phyloP scores from a whole-genome alignment of 2,888 invertebrate genomes.

The Temnothorax rugatulus region DNA sequence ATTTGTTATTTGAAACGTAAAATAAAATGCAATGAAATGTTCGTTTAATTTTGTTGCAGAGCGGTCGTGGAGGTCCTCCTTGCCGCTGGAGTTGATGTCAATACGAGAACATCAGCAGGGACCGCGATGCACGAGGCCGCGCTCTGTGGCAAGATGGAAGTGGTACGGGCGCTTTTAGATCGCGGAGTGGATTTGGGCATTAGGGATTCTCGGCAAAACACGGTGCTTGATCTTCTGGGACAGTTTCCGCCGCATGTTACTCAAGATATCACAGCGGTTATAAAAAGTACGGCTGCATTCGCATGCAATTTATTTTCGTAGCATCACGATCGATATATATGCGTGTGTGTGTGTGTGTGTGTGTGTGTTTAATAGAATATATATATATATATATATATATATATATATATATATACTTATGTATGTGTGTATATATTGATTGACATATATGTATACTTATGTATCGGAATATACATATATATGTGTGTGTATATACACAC shows the following conservation, averaged over 20 bases:
- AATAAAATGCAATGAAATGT: conserved; percentile 48
- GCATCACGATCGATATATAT: background rate
- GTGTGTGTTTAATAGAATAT: no score
- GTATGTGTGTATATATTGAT: background rate
- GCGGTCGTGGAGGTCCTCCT: conserved; percentile 94
- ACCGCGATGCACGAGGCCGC: conserved; percentile 98
- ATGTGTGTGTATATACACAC: background rate
- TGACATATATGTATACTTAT: no score
- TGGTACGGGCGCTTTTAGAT: conserved; percentile 93
- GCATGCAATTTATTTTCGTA: conserved; percentile 45
- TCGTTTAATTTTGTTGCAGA: conserved; percentile 86
- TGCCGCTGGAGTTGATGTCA: conserved; percentile 95
- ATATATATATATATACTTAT: background rate
- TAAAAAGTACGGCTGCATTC: conserved; percentile 90
- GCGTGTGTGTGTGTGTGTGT: background rate
- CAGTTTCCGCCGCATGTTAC: conserved; percentile 96
- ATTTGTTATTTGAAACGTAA: conserved; percentile 10
- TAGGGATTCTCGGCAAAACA: conserved; percentile 93
- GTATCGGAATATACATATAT: no score
- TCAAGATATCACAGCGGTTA: conserved; percentile 94
- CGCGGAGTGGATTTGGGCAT: conserved; percentile 94
- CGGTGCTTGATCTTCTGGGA: conserved; percentile 94
- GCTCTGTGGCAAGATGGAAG: conserved; percentile 95
- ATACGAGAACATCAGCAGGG: conserved; percentile 94
- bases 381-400: background rate